Base-by-base conservation (phyloP, 2,888 invertebrate genomes). In the Synergus umbraculus region DNA sequence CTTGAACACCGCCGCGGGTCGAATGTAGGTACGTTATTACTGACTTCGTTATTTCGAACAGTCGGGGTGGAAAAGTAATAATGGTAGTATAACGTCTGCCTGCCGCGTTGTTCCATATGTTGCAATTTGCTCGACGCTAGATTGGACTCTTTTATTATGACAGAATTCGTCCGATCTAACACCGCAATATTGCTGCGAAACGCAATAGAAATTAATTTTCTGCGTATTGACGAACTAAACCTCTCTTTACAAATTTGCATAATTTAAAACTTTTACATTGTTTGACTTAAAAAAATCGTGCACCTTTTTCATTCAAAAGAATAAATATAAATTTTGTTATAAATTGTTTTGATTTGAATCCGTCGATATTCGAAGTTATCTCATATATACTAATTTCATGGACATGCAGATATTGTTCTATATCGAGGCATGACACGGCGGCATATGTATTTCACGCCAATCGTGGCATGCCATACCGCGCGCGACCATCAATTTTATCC, bases 11-110 rank as follows among this genome's bases (percentile, higher is more conserved):
- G 29, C 22, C 29, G 29, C 29, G 15, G 37, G 29, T 15, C 9
- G 37, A 54, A 76, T 76, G 13, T 37, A 37, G 4, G 37, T 54
- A 76, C 73, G 54, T 49, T 58, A 37, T 73, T 37, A 73, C 9
- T 41, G 76, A 18, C 43, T 43, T 76, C 76, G 76, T 76, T 76
- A 76, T 76, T 76, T 76, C 43, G 43, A 76, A 22, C 63, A 63
- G 44, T 43, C 41, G 43, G 15, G 8, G 43, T 13, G 63, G 43
- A 76, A 76, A 63, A 63, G n/a, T 60, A 76, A 43, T 43, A 41
- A 43, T 29, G 3, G 13, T 60, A 37, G 13, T 60, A 37, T 44
- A 41, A 44, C 67, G 13, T 41, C 67, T 10, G 18, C 43, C 4
- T 37, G 67, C 43, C 12, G 15, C 12, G 15, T n/a, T 58, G 54